A percentile compares a stretch with the other conserved stretches of the same genome.
These are phyloP conservation scores for Albula goreensis DNA, from an alignment of 2,113 vertebrate species.

Conservation along the genomic window DNA sequence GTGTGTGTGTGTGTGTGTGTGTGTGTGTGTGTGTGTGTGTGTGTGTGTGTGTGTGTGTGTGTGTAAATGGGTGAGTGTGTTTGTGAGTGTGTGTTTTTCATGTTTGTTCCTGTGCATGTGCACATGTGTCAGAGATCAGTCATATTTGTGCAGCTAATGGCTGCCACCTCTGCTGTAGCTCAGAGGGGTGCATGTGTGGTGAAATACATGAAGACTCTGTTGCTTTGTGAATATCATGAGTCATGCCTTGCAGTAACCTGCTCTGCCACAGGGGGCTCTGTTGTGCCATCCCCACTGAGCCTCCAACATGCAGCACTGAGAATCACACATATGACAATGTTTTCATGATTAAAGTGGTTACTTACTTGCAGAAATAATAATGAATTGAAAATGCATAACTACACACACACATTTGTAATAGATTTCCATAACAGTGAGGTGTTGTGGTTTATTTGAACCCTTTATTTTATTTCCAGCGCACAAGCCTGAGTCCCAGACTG, in stretches of 20 bases:
- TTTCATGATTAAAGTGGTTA: too few species aligned
- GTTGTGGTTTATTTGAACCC: conserved; percentile 28
- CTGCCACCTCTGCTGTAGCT: neutral
- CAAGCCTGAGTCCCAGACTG: conserved; percentile 81
- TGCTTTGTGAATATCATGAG: neutral
- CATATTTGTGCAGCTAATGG: neutral
- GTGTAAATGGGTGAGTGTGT: neutral
- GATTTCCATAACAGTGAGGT: neutral
- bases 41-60: neutral
- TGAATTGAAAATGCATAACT: neutral
- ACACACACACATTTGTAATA: neutral
- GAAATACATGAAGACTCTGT: neutral
- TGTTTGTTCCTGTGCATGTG: neutral
- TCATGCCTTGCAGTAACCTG: neutral
- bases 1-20: neutral
- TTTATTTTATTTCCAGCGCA: conserved; percentile 67
- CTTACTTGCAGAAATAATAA: neutral
- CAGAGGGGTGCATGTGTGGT: neutral
- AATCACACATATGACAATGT: neutral
- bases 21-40: neutral
- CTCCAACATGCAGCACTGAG: neutral
- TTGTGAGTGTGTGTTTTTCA: neutral
- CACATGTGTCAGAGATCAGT: too few species aligned
- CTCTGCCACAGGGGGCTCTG: neutral
- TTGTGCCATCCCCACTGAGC: neutral